These are phyloP conservation scores for Mechanitis messenoides DNA, from an alignment of 2,888 invertebrate species.

Conservation along the genomic window DNA sequence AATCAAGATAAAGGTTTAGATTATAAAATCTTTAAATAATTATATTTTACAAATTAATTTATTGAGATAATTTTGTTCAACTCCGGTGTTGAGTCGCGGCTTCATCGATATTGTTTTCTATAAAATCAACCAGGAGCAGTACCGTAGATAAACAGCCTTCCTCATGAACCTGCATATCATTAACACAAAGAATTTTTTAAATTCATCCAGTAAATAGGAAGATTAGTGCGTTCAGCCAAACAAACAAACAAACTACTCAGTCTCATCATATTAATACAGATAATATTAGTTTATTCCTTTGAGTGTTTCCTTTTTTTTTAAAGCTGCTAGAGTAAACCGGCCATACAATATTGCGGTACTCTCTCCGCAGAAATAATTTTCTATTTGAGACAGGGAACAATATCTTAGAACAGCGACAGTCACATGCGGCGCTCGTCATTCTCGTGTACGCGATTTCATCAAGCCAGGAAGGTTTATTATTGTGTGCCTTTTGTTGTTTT, in stretches of 20 bases:
- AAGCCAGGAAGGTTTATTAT: conserved; percentile 3
- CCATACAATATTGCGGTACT: conserved; percentile 17
- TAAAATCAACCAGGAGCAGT: no score
- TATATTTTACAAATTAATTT: neutral
- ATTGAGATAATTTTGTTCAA: neutral
- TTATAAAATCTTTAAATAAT: neutral
- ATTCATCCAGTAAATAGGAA: no score
- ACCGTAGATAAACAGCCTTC: no score
- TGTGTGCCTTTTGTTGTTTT: neutral
- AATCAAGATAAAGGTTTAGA: neutral
- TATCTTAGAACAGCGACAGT: conserved; percentile 2
- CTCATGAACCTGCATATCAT: no score
- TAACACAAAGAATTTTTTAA: no score
- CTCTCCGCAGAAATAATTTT: conserved; percentile 9
- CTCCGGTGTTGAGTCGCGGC: neutral
- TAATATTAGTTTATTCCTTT: no score
- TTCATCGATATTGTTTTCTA: no score
- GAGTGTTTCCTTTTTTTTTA: neutral
- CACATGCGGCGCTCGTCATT: conserved; percentile 2
- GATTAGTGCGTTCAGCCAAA: no score
- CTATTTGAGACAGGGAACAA: conserved; percentile 12
- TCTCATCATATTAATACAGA: no score
- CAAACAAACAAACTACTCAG: no score
- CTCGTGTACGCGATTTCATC: conserved; percentile 3
- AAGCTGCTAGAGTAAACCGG: neutral